These are phyloP conservation scores for Psittacula derbiana DNA, from an alignment of 2,797 vertebrate species.

Conservation along the genomic window DNA sequence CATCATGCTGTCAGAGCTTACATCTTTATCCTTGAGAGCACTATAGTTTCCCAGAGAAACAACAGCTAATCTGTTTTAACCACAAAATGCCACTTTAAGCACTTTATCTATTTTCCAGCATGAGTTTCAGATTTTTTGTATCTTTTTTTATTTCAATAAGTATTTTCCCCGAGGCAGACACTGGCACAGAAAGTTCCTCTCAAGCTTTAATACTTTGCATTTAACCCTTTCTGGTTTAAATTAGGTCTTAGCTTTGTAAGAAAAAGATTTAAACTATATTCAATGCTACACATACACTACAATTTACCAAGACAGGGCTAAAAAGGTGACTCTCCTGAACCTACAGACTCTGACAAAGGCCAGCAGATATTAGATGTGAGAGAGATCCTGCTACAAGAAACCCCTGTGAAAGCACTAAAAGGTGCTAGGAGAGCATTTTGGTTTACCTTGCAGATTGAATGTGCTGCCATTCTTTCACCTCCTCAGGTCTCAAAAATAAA, in stretches of 20 bases:
- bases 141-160: neutral
- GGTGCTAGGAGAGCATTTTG: neutral
- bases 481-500: neutral
- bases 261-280: neutral
- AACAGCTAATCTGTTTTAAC: neutral
- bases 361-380: neutral
- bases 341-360: neutral
- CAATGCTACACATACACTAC: neutral
- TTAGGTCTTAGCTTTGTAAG: neutral
- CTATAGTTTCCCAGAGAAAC: neutral
- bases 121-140: neutral
- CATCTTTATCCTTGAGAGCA: neutral
- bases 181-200: neutral
- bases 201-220: neutral
- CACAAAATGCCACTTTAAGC: neutral
- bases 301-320: neutral
- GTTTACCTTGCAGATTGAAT: neutral
- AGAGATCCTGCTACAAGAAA: neutral
- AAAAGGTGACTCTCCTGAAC: neutral
- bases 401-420: neutral
- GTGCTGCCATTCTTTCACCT: neutral
- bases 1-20: neutral
- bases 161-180: neutral
- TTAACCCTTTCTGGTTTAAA: neutral
- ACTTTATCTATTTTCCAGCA: neutral